Evolutionary conservation across 2,888 invertebrate genomes (phyloP), one percentile per base, ranked within the genome.

Genomic region (Cecidostiba fungosa): DNA sequence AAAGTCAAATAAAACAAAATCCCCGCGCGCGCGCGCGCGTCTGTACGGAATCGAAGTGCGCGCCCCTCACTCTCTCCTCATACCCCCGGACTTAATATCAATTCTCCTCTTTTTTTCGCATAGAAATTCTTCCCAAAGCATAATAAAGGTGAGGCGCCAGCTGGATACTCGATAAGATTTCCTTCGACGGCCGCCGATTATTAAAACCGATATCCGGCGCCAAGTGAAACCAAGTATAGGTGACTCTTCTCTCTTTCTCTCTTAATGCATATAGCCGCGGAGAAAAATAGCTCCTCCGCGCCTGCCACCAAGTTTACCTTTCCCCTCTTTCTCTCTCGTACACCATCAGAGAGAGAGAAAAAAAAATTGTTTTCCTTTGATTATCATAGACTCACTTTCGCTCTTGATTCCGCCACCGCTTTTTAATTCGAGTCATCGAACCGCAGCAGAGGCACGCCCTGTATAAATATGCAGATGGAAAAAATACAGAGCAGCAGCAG

Each of bases 101-200:
- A 47, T 73, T 76, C 69, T 73, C 72, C 59, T 62, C 26, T 69
- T 69, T n/a, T 62, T n/a, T 29, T 32, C 8, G 73, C 72, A 78
- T 66, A 66, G 36, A 78, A 73, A 66, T 62, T 78, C 77, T 16
- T 32, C 0, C 66, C n/a, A 36, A 62, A 10, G 73, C 73, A 62
- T 78, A 73, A 83, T 77, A 83, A 47, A 86, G 87, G 62, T 6
- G 26, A 26, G 50, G 69, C 54, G 50, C 39, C 82, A 69, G 50
- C 62, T 62, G 82, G 82, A 86, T 85, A 85, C 81, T 87, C 78
- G 80, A 69, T 80, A 54, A 82, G 77, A 85, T 85, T 83, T 87
- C 36, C 62, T 81, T 87, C 85, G 76, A 78, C 81, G 81, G 74
- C 62, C 16, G 32, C 50, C 66, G 85, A 78, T 85, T 74, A 85